Conservation (phyloP, 2,113 vertebrate genomes). For the Cardinalis cardinalis region DNA sequence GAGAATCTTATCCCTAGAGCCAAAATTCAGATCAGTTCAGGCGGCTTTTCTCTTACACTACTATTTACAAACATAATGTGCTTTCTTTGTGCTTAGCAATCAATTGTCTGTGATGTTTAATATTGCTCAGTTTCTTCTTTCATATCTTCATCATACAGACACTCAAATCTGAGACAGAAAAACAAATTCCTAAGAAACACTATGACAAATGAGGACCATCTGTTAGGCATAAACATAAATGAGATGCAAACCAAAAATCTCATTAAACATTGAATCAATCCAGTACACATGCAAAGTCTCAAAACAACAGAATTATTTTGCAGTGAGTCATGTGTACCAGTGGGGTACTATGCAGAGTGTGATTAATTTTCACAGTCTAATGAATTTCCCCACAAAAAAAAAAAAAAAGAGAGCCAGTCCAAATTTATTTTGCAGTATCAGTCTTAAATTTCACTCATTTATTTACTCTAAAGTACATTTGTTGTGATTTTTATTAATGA, state of each 20-base stretch:
- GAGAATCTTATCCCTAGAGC: neutral
- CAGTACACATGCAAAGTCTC: neutral
- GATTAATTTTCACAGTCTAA: conserved; percentile 55
- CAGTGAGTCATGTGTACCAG: conserved; percentile 15
- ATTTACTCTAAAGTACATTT: neutral
- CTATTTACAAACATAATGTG: neutral
- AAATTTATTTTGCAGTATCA: conserved; percentile 37
- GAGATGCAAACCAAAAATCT: conserved; percentile 53
- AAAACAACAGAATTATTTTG: conserved; percentile 36
- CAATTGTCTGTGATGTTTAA: conserved; percentile 12
- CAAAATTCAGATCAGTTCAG: neutral
- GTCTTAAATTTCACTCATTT: conserved; percentile 53
- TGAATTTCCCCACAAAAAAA: neutral
- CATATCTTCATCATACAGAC: neutral
- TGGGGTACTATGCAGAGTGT: neutral
- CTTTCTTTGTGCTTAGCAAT: neutral
- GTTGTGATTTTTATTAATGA: conserved; percentile 12
- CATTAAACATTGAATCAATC: conserved; percentile 62
- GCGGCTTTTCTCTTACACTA: neutral
- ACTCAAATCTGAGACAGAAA: conserved; percentile 26
- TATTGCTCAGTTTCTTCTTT: neutral
- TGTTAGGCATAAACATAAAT: conserved; percentile 45
- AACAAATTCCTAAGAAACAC: conserved; percentile 27
- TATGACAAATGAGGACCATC: conserved; percentile 42
- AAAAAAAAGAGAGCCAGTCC: neutral